Evolutionary conservation across 1,140 invertebrate species (phyloP), one percentile per base, ranked within the genome.

Genomic region (Melitaea cinxia): DNA sequence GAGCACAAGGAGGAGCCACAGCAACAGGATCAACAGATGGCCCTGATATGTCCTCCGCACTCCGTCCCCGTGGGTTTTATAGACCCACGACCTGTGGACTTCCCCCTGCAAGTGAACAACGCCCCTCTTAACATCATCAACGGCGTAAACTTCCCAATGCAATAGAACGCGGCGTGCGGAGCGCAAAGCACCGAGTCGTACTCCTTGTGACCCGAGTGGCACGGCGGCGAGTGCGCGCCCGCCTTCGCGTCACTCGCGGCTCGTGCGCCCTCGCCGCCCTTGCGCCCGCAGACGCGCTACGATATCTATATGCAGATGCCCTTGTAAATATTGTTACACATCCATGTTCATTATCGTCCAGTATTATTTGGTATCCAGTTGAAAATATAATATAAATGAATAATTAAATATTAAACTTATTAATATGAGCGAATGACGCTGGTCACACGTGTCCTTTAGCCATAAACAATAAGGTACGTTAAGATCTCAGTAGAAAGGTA

Each of bases 91-190:
- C 93, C 92, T 45, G 80, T 93, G 35, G 93, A 93, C 55, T 92
- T 92, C 19, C 83, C 91, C 1, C 73, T 93, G 33, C 93, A 93
- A 70, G 80, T 49, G 65, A 89, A 91, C 73, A 89, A 90, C 56
- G 91, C 92, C 73, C 93, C 92, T 65, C 92, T 95, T 71, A 95
- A 94, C 91, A 91, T 95, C 77, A 93, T 95, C 19, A 73, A 73
- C 72, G 94, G 93, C 63, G 92, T 95, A 59, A 95, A 95, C 82
- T 95, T 95, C 72, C 92, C 94, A 71, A 94, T 95, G 91, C 95
- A 94, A 90, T 89, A 90, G 85, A 85, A 88, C 83, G 79, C 77
- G 84, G 83, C 92, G 47, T 91, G 89, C 61, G 91, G 89, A 72
- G 73, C 61, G 73, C 69, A 62, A 37, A 64, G 33, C 23, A 64